Conservation (phyloP, 1,140 invertebrate species). For the Drosophila watanabei region DNA sequence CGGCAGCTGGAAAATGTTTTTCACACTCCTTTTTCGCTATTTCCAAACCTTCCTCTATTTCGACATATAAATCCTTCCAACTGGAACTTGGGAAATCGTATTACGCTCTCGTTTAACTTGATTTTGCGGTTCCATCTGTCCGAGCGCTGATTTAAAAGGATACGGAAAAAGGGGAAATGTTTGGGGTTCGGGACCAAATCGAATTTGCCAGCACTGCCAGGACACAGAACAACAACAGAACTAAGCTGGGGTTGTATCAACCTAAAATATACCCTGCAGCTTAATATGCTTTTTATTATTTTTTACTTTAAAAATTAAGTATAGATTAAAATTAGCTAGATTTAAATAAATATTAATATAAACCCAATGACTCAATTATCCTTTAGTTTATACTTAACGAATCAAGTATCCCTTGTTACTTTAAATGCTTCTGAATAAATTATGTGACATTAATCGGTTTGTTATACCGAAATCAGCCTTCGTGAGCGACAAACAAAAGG, state of each 20-base stretch:
- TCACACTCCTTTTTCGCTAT: background rate
- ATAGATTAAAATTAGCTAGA: no score
- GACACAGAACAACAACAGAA: background rate
- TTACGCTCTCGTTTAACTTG: conserved; percentile 25
- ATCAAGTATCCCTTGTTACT: background rate
- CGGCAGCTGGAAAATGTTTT: background rate
- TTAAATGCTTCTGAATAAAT: background rate
- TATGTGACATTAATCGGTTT: background rate
- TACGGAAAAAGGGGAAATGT: conserved; percentile 6
- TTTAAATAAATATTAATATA: background rate
- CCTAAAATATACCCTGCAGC: background rate
- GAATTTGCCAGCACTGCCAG: conserved; percentile 31
- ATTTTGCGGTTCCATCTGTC: conserved; percentile 39
- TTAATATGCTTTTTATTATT: background rate
- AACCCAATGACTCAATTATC: background rate
- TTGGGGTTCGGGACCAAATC: conserved; percentile 34
- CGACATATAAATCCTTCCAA: background rate
- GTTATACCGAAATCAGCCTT: background rate
- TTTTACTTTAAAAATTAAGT: background rate
- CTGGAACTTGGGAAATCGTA: background rate
- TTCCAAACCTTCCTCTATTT: no score
- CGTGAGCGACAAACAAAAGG: background rate
- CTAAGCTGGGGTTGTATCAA: background rate
- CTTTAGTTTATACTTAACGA: background rate
- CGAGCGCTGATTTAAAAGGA: conserved; percentile 9